A percentile compares a stretch with the other conserved stretches of the same genome.
phyloP scores from a whole-genome alignment of 2,797 vertebrate species.

The Aselliscus stoliczkanus region DNA sequence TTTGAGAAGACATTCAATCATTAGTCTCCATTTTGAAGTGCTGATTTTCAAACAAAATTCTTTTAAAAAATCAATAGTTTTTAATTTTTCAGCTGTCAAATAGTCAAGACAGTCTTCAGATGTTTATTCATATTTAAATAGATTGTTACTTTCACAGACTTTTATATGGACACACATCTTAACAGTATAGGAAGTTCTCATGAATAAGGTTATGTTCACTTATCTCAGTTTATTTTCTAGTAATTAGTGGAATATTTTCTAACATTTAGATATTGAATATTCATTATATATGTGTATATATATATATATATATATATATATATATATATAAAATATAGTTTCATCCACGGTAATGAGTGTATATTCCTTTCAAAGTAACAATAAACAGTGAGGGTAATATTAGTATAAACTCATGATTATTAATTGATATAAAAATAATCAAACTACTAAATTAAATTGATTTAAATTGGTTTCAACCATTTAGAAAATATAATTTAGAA shows the following conservation, averaged over 20 bases:
- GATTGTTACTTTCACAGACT: not conserved
- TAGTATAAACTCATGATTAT: not conserved
- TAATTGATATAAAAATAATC: not conserved
- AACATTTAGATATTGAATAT: not conserved
- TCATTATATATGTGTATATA: not conserved
- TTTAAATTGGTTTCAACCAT: not conserved
- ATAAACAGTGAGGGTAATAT: not conserved
- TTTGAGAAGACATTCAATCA: not conserved
- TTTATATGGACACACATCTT: not conserved
- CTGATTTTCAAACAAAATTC: not conserved
- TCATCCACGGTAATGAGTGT: not conserved
- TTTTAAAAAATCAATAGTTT: not conserved
- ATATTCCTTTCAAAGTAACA: not conserved
- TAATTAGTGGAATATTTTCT: not conserved
- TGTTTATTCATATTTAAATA: not conserved
- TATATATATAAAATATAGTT: not conserved
- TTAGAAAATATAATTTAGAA: not conserved
- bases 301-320: not conserved
- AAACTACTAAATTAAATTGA: not conserved
- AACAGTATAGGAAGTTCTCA: not conserved
- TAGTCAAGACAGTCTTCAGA: not conserved
- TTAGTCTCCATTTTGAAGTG: not conserved
- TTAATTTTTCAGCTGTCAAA: not conserved
- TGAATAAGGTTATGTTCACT: not conserved
- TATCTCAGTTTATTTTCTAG: not conserved